A percentile compares a stretch with the other conserved stretches of the same genome.
Evolutionary conservation across 2,888 invertebrate species (phyloP).

Genomic region (Sesamia inferens): DNA sequence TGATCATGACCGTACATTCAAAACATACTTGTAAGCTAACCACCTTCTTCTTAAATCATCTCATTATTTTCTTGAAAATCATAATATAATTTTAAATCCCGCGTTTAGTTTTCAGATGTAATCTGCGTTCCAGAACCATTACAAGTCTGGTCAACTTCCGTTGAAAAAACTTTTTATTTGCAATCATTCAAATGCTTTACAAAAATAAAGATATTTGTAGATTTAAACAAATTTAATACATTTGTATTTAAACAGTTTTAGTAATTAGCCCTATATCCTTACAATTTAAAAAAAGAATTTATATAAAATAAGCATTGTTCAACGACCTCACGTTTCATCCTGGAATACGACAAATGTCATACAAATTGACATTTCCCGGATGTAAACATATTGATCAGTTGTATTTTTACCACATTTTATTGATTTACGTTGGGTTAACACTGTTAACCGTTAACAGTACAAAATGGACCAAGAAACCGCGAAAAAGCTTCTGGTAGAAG

Average conservation of each 20-base stretch:
- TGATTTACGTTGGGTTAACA: constrained; percentile 60
- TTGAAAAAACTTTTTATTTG: not conserved
- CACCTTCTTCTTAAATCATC: no score
- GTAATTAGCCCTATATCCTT: not conserved
- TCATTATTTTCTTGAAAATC: not conserved
- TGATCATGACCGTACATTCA: no score
- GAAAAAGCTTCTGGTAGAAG: constrained; percentile 93
- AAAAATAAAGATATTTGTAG: not conserved
- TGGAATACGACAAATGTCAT: constrained; percentile 43
- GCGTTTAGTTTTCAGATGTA: constrained; percentile 10
- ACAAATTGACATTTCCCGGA: constrained; percentile 64
- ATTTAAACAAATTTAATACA: not conserved
- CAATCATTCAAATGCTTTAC: not conserved
- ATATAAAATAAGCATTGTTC: constrained; percentile 6
- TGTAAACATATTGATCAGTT: constrained; percentile 79
- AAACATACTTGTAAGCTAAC: no score
- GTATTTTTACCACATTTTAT: constrained; percentile 72
- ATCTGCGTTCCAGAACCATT: constrained; percentile 27
- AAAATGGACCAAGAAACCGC: constrained; percentile 95
- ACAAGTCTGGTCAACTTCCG: constrained; percentile 18
- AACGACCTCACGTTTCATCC: constrained; percentile 21
- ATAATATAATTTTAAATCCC: not conserved
- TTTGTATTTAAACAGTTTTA: not conserved
- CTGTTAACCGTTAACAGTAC: no score
- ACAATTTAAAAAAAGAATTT: not conserved